Evolutionary conservation across 2,113 vertebrate species (phyloP), one percentile per base, ranked within the genome.

Genomic region (Sterna hirundo): DNA sequence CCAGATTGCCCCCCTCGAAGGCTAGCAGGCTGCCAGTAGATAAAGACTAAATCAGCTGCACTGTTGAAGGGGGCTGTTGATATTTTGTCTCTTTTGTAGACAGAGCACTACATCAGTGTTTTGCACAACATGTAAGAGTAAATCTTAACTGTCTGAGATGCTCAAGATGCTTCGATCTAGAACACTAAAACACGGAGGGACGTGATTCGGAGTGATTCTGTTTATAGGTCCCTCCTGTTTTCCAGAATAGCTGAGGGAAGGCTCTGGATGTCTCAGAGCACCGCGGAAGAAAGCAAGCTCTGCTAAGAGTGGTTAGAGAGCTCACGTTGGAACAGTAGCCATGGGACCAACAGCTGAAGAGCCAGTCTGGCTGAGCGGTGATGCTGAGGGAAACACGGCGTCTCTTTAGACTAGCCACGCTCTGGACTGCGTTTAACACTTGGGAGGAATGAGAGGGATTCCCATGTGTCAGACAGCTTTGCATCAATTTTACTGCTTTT

Each of bases 101-200:
- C 92, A 85, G 90, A 92, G 96, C 96, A 94, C 97, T 96, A 96
- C 93, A 71, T 88, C 92, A 69, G 77, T 95, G 96, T 96, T 91
- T 96, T 96, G 93, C 97, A 97, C 96, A 94, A 86, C 75, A 2
- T 38, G 46, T 80, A 49, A 96, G 54, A 92, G 92, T 75, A 72
- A 95, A 93, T 55, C 85, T 15, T 61, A 86, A 62, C 71, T 66
- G 68, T 92, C 71, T 75, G 88, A 80, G 79, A 89, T 83, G 77
- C 89, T 94, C 88, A 15, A 83, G 58, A 95, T 84, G 91, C 94
- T 97, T 95, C 71, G 84, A 70, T 87, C 74, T 64, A 76, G 46
- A 91, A 98, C 96, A 96, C 97, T 97, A 97, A 75, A 91, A 32
- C 27, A 20, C 10, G 38, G 83, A 93, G 88, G 94, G 87, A 51